These are phyloP conservation scores for Chrosomus eos DNA, from an alignment of 2,797 vertebrate genomes.

Conservation along the genomic window DNA sequence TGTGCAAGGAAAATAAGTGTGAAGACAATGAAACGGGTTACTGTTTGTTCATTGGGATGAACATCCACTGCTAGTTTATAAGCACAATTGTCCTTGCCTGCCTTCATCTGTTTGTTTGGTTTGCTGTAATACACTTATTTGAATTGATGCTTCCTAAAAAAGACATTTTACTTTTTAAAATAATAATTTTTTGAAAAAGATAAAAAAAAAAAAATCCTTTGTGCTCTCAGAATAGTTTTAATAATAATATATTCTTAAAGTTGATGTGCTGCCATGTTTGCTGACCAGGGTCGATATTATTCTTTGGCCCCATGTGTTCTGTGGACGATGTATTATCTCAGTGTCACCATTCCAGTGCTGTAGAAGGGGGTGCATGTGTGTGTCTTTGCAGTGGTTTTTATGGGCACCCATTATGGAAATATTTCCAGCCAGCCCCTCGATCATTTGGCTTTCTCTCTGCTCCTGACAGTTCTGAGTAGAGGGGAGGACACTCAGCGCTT, in stretches of 20 bases:
- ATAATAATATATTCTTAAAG: not conserved
- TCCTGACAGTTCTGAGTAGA: constrained; percentile 72
- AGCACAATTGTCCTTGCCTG: constrained; percentile 19
- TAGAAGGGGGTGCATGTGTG: constrained; percentile 16
- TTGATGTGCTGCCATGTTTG: constrained; percentile 5
- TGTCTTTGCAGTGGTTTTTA: constrained; percentile 40
- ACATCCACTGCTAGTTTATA: not conserved
- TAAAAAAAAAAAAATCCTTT: not conserved
- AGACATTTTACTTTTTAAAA: not conserved
- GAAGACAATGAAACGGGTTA: constrained; percentile 52
- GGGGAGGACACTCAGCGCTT: constrained; percentile 71
- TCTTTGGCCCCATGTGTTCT: constrained; percentile 15
- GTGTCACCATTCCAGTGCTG: constrained; percentile 30
- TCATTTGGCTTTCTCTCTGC: constrained; percentile 66
- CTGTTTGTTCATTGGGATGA: constrained; percentile 49
- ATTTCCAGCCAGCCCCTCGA: constrained; percentile 66
- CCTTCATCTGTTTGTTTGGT: constrained; percentile 6
- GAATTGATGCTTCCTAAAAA: constrained; percentile 12
- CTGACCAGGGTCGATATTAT: constrained; percentile 34
- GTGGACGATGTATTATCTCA: constrained; percentile 34
- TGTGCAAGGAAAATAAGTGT: constrained; percentile 36
- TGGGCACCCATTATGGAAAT: constrained; percentile 53
- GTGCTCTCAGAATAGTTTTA: not conserved
- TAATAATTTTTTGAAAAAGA: not conserved
- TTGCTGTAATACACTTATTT: constrained; percentile 7